Base-by-base conservation (phyloP, 2,113 vertebrate genomes). In the Gorsachius goisagi region DNA sequence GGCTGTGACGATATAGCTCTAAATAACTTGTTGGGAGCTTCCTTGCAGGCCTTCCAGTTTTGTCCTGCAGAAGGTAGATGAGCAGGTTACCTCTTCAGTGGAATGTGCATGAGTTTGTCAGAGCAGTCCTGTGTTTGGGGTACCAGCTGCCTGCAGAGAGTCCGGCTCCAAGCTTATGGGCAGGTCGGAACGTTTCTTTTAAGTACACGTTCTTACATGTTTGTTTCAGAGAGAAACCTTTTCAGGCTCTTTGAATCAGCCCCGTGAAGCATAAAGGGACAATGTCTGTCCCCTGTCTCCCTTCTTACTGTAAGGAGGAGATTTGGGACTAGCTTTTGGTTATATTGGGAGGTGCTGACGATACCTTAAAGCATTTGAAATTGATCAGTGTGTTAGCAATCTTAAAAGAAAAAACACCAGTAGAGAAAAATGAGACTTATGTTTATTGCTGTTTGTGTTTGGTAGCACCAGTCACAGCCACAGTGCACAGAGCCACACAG, bases 191-290 rank as follows among this genome's bases (percentile, higher is more conserved):
- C 26, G 8, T 59, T 88, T 44, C 45, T 20, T 63, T 39, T 17
- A 55, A 26, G 33, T 64, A 22, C 37, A 11, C 0, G 0, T 32
- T 49, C 58, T 74, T 44, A 20, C 4, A 0, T 9, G 9, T 30
- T 68, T 58, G 12, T 11, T 75, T 90, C 32, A 23, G n/a, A 17
- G 6, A 19, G 26, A 47, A 63, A 23, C 35, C 39, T 66, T 59
- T 45, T 45, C 45, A 35, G 33, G 27, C 47, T 68, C 12, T 67
- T 60, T 50, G 16, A 45, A 14, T 80, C 63, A 47, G 24, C 27
- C 21, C 50, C 21, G 6, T 12, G 30, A 71, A 53, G 39, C 20
- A 11, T 26, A 49, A 49, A 41, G n/a, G 17, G 30, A 23, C 30
- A 27, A 3, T 24, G 73, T 18, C 20, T 41, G 52, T 71, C 56